A percentile compares a stretch with the other conserved stretches of the same genome.
Conservation (phyloP, 2,113 vertebrate genomes). For the Eonycteris spelaea region DNA sequence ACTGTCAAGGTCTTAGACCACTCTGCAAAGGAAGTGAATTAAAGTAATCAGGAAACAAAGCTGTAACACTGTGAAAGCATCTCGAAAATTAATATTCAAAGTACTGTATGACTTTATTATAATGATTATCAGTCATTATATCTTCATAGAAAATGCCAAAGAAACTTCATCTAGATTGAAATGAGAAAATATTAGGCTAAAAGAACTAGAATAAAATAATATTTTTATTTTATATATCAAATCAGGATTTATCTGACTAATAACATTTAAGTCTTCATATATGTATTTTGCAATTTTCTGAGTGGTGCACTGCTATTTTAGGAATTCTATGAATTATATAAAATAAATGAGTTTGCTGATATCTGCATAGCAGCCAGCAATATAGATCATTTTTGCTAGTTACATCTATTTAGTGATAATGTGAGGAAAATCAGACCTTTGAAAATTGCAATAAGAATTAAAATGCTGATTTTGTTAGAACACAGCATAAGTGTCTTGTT, state of each 20-base stretch:
- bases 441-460: neutral
- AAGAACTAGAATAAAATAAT: neutral
- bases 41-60: neutral
- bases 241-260: neutral
- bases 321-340: neutral
- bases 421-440: neutral
- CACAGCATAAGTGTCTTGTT: neutral
- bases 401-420: constrained; percentile 14
- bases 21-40: neutral
- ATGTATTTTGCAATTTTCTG: neutral
- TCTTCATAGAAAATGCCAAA: neutral
- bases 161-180: neutral
- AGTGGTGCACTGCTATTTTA: neutral
- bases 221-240: neutral
- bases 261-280: neutral
- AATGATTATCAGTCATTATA: neutral
- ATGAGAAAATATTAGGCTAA: neutral
- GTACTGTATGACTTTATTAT: neutral
- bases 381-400: neutral
- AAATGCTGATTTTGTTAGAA: constrained; percentile 12
- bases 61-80: neutral
- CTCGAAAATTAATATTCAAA: constrained; percentile 33
- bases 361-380: neutral
- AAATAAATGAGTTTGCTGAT: constrained; percentile 7
- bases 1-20: neutral